Evolutionary conservation across 2,888 invertebrate genomes (phyloP), one percentile per base, ranked within the genome.

Genomic region (Ophonus ardosiacus): DNA sequence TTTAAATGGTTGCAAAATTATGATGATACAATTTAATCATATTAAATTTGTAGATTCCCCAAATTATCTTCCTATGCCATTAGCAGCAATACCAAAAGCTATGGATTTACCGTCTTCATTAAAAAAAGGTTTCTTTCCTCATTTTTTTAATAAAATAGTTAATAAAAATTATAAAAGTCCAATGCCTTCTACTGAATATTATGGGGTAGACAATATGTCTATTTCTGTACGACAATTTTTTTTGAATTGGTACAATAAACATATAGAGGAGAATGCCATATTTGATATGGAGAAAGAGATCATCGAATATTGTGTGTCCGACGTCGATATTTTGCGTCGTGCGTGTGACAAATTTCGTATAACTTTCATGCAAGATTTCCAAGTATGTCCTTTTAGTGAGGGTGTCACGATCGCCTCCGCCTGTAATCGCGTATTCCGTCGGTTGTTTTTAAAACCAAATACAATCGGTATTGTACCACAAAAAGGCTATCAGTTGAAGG

Each of bases 331-430:
- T 82, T 80, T 89, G 18, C 83, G 87, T 6, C 85, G 86, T 18
- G 88, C 88, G 0, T 90, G 88, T 82, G n/a, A 87, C n/a, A 87
- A 86, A 82, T 89, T 88, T 85, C 85, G 89, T 38, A 61, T 87
- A 68, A 80, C 80, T 1, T 85, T 89, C 24, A 24, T 89, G 0
- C 63, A 83, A 8, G 84, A 81, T 8, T 86, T 86, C 0, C 86
- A 85, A 15, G 88, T 89, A 1, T 87, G 87, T 18, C 88, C 88
- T 0, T 89, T 90, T 81, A 74, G 82, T 0, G 88, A 89, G 71
- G 87, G 87, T 7, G 83, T 81, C 0, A 89, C 89, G 0, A 86
- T 88, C 8, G 86, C 87, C 4, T 85, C 86, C 0, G 88, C 88
- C 1, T 89, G 88, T 80, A 88, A 87, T 82, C 76, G 81, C 51